phyloP scores from a whole-genome alignment of 2,113 vertebrate species.

The Halichoeres trimaculatus region DNA sequence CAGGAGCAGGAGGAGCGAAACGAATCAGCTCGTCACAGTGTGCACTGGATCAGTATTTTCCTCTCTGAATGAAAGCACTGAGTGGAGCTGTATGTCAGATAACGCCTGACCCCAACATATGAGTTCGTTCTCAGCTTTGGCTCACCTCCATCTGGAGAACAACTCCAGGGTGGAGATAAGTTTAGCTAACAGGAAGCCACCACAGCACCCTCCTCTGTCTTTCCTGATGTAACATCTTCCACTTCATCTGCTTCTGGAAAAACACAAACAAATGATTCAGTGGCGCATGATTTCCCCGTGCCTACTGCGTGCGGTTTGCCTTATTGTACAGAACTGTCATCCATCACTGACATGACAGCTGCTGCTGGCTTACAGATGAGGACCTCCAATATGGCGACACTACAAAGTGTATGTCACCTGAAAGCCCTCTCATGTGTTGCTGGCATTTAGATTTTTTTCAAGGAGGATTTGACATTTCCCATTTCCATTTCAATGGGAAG shows the following conservation, averaged over 20 bases:
- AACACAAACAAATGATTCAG: slow-evolving; percentile 20
- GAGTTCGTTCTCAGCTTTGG: background rate
- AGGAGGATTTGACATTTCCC: slow-evolving; percentile 54
- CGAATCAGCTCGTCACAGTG: too few relatives aligned
- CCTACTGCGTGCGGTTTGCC: background rate
- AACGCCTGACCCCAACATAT: too few relatives aligned
- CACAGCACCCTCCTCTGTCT: background rate
- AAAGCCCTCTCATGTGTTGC: slow-evolving; percentile 22
- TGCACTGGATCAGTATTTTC: background rate
- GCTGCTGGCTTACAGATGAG: slow-evolving; percentile 9
- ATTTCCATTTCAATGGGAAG: slow-evolving; percentile 41
- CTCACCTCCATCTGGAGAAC: background rate
- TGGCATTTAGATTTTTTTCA: slow-evolving; percentile 40
- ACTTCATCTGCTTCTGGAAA: slow-evolving; percentile 1
- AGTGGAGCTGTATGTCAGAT: too few relatives aligned
- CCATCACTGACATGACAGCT: slow-evolving; percentile 35
- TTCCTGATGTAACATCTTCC: background rate
- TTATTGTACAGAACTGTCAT: slow-evolving; percentile 7
- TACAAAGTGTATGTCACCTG: slow-evolving; percentile 42
- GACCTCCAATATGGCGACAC: slow-evolving; percentile 19
- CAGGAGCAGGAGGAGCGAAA: too few relatives aligned
- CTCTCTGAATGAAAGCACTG: background rate
- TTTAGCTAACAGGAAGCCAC: background rate
- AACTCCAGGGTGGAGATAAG: background rate
- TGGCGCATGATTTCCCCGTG: slow-evolving; percentile 2